Evolutionary conservation across 2,113 vertebrate species (phyloP), one percentile per base, ranked within the genome.

Genomic region (Nettapus auritus): DNA sequence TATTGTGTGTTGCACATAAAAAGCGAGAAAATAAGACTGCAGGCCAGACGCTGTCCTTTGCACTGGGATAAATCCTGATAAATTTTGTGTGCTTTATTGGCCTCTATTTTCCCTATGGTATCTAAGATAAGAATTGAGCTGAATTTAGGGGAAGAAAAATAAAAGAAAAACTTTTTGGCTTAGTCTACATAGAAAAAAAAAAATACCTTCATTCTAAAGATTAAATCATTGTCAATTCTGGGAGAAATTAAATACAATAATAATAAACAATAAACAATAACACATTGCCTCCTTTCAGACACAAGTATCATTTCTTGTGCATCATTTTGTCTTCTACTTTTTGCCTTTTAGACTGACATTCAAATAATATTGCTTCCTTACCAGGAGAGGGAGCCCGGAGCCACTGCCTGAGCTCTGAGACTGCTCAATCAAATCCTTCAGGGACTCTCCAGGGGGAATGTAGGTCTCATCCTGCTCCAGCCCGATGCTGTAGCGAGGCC

Each of bases 371-470:
- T 69, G 59, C 36, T 88, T 96, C 97, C 98, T 97, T 98, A 99
- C 99, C 99, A 99, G 98, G 86, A 99, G 99, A 98, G 99, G 99
- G 99, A 99, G 99, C 82, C 99, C 99, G 13, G 99, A 99, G 55
- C 99, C 99, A 17, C 99, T 99, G 88, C 99, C 99, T 5, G 99
- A 99, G 97, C 99, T 99, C 89, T 99, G 99, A 19, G 99, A 99
- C 97, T 99, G 99, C 92, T 99, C 99, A 10, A 99, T 99, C 44
- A 99, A 96, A 96, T 99, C 99, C 95, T 99, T 99, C 94, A 99
- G 98, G 40, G 99, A 99, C 76, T 99, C 99, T 94, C 99, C 99
- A 0, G 99, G 97, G 52, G 99, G 99, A 80, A 99, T 99, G 93
- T 98, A 99, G 4, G 98, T 99, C 96, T 99, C 99, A 13, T 99